phyloP scores from a whole-genome alignment of 2,797 vertebrate species.

The Falco berigora region DNA sequence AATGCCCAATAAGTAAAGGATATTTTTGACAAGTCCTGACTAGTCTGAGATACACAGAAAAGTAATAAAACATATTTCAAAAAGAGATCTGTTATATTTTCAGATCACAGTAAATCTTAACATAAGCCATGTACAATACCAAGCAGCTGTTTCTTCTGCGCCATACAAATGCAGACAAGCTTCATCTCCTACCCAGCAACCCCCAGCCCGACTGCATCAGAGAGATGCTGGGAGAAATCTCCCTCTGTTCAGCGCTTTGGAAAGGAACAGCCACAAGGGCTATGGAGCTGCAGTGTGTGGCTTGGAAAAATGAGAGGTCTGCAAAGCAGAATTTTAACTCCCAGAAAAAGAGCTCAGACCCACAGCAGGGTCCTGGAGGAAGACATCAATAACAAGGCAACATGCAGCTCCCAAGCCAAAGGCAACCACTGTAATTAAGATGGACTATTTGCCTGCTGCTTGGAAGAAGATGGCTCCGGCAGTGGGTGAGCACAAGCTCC shows the following conservation, averaged over 20 bases:
- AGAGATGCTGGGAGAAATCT: not conserved
- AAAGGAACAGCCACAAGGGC: not conserved
- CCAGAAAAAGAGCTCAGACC: not conserved
- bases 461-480: not conserved
- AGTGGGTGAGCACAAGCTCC: not conserved
- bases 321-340: not conserved
- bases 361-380: not conserved
- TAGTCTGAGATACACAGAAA: conserved; percentile 14
- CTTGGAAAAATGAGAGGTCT: not conserved
- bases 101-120: conserved; percentile 43
- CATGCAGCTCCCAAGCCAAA: not conserved
- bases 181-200: not conserved
- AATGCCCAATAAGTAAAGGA: conserved; percentile 47
- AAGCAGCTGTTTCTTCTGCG: not conserved
- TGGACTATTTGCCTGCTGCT: not conserved
- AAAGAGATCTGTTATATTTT: conserved; percentile 29
- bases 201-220: not conserved
- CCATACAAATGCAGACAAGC: not conserved
- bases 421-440: not conserved
- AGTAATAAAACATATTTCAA: conserved; percentile 49
- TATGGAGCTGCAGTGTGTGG: not conserved
- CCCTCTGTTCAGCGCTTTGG: not conserved
- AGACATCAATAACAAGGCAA: not conserved
- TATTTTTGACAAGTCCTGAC: conserved; percentile 34
- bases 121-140: not conserved